phyloP scores from a whole-genome alignment of 2,888 invertebrate species.

The Portevinia maculata region DNA sequence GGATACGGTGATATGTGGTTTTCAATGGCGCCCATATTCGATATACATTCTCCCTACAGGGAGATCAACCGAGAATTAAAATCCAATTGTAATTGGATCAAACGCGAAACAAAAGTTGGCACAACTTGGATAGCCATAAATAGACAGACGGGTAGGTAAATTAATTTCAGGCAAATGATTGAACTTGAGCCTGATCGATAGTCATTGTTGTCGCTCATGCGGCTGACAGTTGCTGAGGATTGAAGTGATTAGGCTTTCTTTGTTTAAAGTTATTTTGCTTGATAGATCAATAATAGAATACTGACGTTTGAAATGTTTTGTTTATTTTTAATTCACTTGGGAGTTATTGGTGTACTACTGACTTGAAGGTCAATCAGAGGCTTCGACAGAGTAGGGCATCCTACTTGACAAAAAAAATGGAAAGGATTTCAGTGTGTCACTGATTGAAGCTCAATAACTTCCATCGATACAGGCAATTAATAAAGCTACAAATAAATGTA shows the following conservation, averaged over 20 bases:
- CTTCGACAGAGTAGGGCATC: no score
- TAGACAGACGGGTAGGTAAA: constrained; percentile 21
- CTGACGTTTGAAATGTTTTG: no score
- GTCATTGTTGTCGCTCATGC: constrained; percentile 10
- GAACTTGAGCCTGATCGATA: constrained; percentile 53
- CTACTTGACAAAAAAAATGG: no score
- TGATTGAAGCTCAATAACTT: no score
- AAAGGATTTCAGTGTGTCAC: no score
- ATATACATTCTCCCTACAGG: neutral
- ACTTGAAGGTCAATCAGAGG: no score
- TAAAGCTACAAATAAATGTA: no score
- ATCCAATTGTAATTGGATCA: constrained; percentile 43
- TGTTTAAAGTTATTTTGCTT: no score
- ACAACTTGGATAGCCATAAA: neutral
- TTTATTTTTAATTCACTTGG: no score
- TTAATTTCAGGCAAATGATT: constrained; percentile 12
- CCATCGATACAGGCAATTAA: no score
- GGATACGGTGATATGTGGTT: constrained; percentile 17
- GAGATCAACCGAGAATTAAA: constrained; percentile 15
- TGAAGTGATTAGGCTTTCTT: constrained; percentile 12
- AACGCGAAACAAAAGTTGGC: constrained; percentile 24
- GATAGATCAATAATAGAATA: no score
- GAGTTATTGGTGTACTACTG: no score
- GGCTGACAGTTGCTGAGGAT: constrained; percentile 3
- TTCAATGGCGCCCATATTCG: constrained; percentile 24